Percentiles rank a stretch among this genome's conserved stretches.
Evolutionary conservation across 2,797 vertebrate genomes (phyloP).

Genomic region (Setipinna tenuifilis): DNA sequence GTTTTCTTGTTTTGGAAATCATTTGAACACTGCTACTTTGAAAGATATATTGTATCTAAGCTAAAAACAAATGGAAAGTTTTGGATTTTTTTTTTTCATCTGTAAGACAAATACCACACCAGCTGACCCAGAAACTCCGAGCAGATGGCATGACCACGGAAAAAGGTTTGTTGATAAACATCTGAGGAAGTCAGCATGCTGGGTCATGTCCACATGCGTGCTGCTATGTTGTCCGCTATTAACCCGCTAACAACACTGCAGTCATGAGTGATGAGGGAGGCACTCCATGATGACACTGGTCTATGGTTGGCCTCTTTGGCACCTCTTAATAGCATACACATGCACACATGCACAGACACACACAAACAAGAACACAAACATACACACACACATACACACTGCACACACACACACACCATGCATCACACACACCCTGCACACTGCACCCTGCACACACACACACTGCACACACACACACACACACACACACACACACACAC

Average conservation of each 20-base stretch:
- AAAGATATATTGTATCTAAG: background rate
- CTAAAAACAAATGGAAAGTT: background rate
- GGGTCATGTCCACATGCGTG: background rate
- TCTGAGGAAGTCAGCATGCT: background rate
- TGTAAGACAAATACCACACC: background rate
- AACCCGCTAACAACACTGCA: background rate
- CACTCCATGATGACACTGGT: background rate
- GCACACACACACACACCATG: background rate
- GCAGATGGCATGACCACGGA: background rate
- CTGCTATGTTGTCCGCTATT: background rate
- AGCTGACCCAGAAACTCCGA: background rate
- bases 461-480: background rate
- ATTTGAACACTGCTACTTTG: background rate
- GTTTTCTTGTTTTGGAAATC: background rate
- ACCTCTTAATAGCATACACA: background rate
- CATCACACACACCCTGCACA: no score
- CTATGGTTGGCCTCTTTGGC: background rate
- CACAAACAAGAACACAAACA: background rate
- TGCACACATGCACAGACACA: background rate
- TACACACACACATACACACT: no score
- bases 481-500: conserved; percentile 15
- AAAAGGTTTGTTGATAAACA: background rate
- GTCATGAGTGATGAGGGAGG: background rate
- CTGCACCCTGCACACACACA: background rate
- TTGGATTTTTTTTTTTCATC: background rate